Percentiles rank a stretch among this genome's conserved stretches.
Evolutionary conservation across 2,797 vertebrate genomes (phyloP).

Genomic region (Iguana delicatissima): DNA sequence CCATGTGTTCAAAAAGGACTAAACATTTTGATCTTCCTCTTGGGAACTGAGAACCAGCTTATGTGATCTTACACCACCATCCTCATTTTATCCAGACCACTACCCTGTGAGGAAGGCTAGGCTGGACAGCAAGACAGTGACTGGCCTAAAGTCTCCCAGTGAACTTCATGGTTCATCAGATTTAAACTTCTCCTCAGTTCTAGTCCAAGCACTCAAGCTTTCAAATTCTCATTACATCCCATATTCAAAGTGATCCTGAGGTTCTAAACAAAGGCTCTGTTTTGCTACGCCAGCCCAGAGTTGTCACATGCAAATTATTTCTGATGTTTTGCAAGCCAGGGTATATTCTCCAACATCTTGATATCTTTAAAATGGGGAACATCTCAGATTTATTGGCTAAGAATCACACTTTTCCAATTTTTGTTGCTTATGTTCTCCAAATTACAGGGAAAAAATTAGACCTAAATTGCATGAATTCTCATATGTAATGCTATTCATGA

Average conservation of each 20-base stretch:
- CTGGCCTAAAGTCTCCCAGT: no score
- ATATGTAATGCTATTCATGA: not conserved
- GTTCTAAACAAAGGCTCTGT: not conserved
- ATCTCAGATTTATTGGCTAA: not conserved
- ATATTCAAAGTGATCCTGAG: not conserved
- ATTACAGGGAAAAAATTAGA: not conserved
- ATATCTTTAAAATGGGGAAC: not conserved
- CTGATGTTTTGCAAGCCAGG: not conserved
- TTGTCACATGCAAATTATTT: not conserved
- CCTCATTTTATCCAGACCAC: not conserved
- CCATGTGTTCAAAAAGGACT: not conserved
- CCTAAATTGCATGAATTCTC: slow-evolving; percentile 25
- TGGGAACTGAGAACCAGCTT: not conserved
- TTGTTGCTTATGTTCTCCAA: not conserved
- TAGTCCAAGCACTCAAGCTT: not conserved
- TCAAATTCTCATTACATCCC: not conserved
- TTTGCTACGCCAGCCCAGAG: not conserved
- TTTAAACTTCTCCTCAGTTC: no score
- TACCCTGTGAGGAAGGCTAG: no score
- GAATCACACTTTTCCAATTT: not conserved
- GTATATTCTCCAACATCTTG: not conserved
- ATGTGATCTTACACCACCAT: not conserved
- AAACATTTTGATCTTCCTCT: not conserved
- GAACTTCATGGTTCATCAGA: no score
- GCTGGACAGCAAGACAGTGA: no score